A percentile compares a stretch with the other conserved stretches of the same genome.
Evolutionary conservation across 2,888 invertebrate species (phyloP).

Genomic region (Azorinus chamasolen): DNA sequence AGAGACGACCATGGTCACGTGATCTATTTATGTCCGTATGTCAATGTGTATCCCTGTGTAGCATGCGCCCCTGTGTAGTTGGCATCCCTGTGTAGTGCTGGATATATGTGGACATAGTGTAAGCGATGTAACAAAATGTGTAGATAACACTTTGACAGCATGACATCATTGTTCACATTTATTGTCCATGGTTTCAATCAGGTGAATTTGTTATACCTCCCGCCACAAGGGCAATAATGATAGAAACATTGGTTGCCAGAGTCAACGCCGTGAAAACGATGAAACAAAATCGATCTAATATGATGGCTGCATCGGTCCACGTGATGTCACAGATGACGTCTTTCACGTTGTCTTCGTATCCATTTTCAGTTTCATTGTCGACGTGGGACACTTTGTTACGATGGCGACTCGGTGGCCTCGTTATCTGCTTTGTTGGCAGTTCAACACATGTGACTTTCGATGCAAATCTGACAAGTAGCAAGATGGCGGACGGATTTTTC

Average conservation of each 20-base stretch:
- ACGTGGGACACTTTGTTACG: neutral
- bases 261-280: neutral
- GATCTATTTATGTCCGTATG: no score
- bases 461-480: neutral
- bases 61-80: no score
- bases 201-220: neutral
- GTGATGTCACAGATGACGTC: neutral
- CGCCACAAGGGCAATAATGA: slow-evolving; percentile 2
- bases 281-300: slow-evolving; percentile 18
- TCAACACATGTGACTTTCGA: slow-evolving; percentile 2
- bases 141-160: no score
- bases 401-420: neutral
- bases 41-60: no score
- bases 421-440: neutral
- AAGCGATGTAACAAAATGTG: no score
- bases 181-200: no score
- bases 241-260: neutral
- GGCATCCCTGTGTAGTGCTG: no score
- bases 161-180: no score
- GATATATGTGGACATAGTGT: no score
- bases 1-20: no score
- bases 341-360: no score
- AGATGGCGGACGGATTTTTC: slow-evolving; percentile 5
- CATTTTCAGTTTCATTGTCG: neutral
- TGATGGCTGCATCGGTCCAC: slow-evolving; percentile 1